Percentiles rank a stretch among this genome's conserved stretches.
These are phyloP conservation scores for Cecidostiba fungosa DNA, from an alignment of 2,888 invertebrate species.

Conservation along the genomic window DNA sequence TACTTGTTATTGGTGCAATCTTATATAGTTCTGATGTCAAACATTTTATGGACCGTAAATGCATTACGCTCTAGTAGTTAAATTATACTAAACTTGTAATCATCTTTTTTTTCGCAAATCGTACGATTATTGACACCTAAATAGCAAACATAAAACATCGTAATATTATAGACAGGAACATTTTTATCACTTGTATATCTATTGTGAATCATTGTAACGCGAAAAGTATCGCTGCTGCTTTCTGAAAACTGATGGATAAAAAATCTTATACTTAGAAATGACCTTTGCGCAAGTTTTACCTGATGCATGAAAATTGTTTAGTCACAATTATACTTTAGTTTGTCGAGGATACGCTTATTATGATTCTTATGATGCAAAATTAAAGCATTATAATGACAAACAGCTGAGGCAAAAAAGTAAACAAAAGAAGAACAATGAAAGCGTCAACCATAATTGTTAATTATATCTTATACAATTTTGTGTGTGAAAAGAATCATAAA, in stretches of 20 bases:
- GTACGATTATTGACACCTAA: not conserved
- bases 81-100: not conserved
- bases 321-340: too few species aligned
- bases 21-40: not conserved
- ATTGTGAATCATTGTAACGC: not conserved
- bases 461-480: not conserved
- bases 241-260: not conserved
- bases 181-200: not conserved
- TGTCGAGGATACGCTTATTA: too few species aligned
- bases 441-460: not conserved
- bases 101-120: not conserved
- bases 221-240: not conserved
- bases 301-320: too few species aligned
- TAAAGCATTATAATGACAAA: not conserved
- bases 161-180: not conserved
- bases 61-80: not conserved
- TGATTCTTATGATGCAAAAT: too few species aligned
- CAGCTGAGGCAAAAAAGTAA: not conserved
- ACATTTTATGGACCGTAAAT: not conserved
- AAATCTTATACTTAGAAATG: not conserved
- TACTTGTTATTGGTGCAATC: not conserved
- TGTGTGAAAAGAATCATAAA: not conserved
- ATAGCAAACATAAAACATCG: not conserved
- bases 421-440: not conserved
- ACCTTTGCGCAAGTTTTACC: not conserved